Conservation (phyloP, 2,113 vertebrate genomes). For the Vireo altiloquus region DNA sequence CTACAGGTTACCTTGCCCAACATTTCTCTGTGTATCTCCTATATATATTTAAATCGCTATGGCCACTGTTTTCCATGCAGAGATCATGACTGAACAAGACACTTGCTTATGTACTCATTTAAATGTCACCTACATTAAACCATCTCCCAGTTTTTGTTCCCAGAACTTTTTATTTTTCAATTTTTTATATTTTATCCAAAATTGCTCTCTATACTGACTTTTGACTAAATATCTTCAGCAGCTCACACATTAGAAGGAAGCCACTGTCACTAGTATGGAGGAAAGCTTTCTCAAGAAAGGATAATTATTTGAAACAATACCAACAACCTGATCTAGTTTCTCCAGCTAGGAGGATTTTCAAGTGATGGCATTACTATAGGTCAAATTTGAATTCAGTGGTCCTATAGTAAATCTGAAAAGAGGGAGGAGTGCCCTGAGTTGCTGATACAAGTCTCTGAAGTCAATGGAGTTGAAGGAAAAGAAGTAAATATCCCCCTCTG, state of each 20-base stretch:
- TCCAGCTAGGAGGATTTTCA: background rate
- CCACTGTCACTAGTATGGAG: background rate
- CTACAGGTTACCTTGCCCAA: background rate
- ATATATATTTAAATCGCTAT: background rate
- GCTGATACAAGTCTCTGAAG: background rate
- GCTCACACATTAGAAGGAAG: background rate
- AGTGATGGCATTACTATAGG: background rate
- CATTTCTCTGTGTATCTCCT: background rate
- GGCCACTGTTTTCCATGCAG: background rate
- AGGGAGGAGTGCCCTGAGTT: background rate
- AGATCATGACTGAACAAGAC: background rate
- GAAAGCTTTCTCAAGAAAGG: background rate
- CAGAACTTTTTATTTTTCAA: background rate
- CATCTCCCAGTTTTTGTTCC: background rate
- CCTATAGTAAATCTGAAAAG: background rate
- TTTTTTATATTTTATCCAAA: background rate
- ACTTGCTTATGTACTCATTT: background rate
- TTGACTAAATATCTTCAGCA: background rate
- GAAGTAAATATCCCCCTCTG: background rate
- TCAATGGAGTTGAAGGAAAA: background rate
- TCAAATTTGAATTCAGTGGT: background rate
- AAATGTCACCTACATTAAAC: background rate
- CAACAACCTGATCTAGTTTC: background rate
- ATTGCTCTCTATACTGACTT: background rate
- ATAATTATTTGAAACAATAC: background rate